phyloP scores from a whole-genome alignment of 2,797 vertebrate genomes.

The Cyprinella venusta region DNA sequence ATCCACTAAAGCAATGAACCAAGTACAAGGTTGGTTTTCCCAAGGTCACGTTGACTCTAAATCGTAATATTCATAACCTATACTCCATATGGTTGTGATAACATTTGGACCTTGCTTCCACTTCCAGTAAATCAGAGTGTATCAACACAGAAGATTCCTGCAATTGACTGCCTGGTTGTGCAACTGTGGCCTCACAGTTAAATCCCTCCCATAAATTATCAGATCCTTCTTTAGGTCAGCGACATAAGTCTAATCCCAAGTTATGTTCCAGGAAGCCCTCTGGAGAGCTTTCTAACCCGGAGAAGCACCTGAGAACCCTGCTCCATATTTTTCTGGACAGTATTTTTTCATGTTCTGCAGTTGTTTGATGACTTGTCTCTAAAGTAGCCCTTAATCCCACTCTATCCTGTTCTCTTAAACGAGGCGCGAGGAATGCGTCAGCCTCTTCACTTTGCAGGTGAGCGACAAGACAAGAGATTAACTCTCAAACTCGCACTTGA shows the following conservation, averaged over 20 bases:
- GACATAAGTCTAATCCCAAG: conserved; percentile 46
- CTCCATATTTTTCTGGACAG: conserved; percentile 10
- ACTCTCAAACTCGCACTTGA: conserved; percentile 29
- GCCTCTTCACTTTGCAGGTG: conserved; percentile 51
- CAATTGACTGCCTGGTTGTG: conserved; percentile 12
- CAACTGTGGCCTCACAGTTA: conserved; percentile 39
- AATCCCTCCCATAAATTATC: conserved; percentile 54
- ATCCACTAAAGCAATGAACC: conserved; percentile 22
- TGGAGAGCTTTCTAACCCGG: conserved; percentile 40
- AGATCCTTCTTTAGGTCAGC: conserved; percentile 39
- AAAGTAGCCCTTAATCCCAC: conserved; percentile 55
- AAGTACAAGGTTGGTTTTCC: conserved; percentile 11
- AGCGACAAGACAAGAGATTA: conserved; percentile 42
- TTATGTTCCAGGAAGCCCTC: conserved; percentile 45
- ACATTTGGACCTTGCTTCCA: conserved; percentile 77
- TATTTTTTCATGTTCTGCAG: conserved; percentile 44
- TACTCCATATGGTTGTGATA: conserved; percentile 70
- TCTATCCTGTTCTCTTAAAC: conserved; percentile 60
- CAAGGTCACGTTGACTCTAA: conserved; percentile 37
- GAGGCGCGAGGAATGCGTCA: conserved; percentile 56
- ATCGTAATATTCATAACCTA: conserved; percentile 58
- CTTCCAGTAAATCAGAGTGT: conserved; percentile 72
- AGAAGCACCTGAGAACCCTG: conserved; percentile 25
- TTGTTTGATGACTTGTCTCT: conserved; percentile 46
- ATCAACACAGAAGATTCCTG: conserved; percentile 68